Base-by-base conservation (phyloP, 2,797 vertebrate genomes). In the Choloepus didactylus region DNA sequence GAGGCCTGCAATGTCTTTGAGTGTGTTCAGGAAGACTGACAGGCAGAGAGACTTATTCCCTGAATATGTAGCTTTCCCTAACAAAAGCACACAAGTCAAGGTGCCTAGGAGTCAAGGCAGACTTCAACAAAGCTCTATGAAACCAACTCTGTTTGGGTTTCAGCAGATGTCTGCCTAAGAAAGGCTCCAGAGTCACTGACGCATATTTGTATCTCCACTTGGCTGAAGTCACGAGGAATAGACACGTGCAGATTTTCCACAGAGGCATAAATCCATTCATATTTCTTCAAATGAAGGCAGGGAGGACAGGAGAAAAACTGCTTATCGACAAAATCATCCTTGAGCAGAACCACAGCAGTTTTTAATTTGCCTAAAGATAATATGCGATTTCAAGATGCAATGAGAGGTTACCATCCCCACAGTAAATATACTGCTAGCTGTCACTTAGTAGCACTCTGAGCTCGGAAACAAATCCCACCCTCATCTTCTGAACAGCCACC, bases 331-430 rank as follows among this genome's bases (percentile, higher is more conserved):
- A 72, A 88, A 77, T 60, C 67, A 75, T 27, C 41, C 3, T 21
- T 16, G 25, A 89, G 62, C 62, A 64, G 3, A 54, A 87, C 64
- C 84, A 51, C 18, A 80, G 82, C 6, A 12, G 70, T 60, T 91
- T 96, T 97, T 91, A 95, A 90, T 95, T 73, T 95, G 73, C 82
- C 62, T 59, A n/a, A 87, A 91, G 91, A 49, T 92, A 76, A 83
- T 8, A 83, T 3, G 41, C 27, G n/a, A 59, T 84, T 96, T 69
- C 44, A 35, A 88, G 85, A 83, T 56, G 23, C 38, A 87, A 64
- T 72, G 27, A 38, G 81, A 64, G 89, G 88, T 73, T 38, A 54
- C 41, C 0, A 21, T 41, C 70, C 62, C 95, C 77, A 25, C 18
- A 59, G 69, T 4, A 80, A 89, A 54, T 73, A 49, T 6, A 70